Evolutionary conservation across 2,888 invertebrate genomes (phyloP).

Genomic region (Actias luna): DNA sequence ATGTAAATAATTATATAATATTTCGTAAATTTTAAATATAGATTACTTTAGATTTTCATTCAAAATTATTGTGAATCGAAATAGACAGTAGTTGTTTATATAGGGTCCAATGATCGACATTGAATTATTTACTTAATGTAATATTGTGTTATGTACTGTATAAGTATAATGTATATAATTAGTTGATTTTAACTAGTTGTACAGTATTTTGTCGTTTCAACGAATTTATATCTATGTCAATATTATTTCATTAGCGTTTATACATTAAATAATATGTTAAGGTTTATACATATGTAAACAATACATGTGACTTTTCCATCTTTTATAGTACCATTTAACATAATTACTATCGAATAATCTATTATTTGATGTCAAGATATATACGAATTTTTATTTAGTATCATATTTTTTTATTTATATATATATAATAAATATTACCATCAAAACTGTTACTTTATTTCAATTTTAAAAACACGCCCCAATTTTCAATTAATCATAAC

Average conservation of each 20-base stretch:
- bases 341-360: background rate
- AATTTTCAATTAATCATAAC: too few species aligned
- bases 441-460: background rate
- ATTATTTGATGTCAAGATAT: background rate
- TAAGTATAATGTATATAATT: background rate
- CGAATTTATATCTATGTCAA: background rate
- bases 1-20: slow-evolving; percentile 24
- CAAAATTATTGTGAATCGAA: background rate
- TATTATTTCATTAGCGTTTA: background rate
- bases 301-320: background rate
- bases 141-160: background rate
- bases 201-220: background rate
- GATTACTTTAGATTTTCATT: background rate
- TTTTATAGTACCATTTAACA: background rate
- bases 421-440: background rate
- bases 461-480: background rate
- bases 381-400: background rate
- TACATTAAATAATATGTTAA: background rate
- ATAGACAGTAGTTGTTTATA: slow-evolving; percentile 28
- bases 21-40: background rate
- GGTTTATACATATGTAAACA: background rate
- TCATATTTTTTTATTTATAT: background rate
- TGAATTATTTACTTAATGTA: slow-evolving; percentile 22
- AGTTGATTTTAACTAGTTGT: background rate
- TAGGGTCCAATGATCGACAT: slow-evolving; percentile 48